Conservation (phyloP, 92 coral and sea anemone genomes). For the Pocillopora grandis region DNA sequence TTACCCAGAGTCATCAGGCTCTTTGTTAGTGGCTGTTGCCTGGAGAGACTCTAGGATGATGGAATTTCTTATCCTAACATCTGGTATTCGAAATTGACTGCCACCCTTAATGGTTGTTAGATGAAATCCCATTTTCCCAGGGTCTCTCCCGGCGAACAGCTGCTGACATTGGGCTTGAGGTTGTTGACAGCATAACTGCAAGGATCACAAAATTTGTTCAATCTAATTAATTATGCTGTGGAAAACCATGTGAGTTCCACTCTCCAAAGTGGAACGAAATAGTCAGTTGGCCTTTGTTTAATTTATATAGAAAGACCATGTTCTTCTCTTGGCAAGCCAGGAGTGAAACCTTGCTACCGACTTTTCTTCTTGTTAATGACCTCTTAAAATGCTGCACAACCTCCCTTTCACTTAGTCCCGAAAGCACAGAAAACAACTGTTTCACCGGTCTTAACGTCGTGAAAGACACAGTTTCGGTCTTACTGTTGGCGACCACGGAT, state of each 20-base stretch:
- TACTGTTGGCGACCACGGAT: neutral
- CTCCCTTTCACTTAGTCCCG: constrained; percentile 47
- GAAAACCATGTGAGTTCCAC: constrained; percentile 65
- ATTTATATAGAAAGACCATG: constrained; percentile 60
- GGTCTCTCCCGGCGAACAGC: neutral
- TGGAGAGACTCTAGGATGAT: neutral
- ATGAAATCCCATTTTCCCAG: neutral
- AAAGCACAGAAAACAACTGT: constrained; percentile 44
- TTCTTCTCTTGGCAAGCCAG: constrained; percentile 55
- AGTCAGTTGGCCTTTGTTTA: constrained; percentile 57
- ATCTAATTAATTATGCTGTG: constrained; percentile 49
- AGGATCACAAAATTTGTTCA: neutral
- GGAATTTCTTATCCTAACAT: too few species aligned
- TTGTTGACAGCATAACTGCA: too few species aligned
- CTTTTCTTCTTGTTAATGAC: constrained; percentile 23
- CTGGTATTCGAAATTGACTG: neutral
- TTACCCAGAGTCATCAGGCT: neutral
- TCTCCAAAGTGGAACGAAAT: constrained; percentile 74
- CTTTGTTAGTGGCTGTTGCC: neutral
- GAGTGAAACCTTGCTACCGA: constrained; percentile 29
- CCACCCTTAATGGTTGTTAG: neutral
- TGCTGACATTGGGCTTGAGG: neutral
- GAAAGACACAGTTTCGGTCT: constrained; percentile 42
- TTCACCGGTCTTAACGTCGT: constrained; percentile 46
- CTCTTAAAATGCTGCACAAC: constrained; percentile 59